phyloP scores from a whole-genome alignment of 1,140 invertebrate genomes.

The Ips typographus region DNA sequence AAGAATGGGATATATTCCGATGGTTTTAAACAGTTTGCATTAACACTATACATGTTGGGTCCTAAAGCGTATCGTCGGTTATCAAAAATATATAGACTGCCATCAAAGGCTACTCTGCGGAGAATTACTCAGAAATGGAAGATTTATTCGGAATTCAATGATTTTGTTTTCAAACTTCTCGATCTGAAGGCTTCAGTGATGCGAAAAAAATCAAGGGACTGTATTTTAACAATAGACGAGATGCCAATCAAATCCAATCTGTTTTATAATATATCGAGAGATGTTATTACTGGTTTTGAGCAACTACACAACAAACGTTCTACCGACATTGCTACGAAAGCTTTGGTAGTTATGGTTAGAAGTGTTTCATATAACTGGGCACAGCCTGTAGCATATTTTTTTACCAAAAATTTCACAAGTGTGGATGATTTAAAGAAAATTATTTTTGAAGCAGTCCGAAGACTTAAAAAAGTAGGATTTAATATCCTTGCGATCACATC shows the following conservation, averaged over 20 bases:
- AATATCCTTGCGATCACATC: conserved; percentile 12
- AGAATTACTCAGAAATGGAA: conserved; percentile 18
- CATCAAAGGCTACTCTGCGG: conserved; percentile 11
- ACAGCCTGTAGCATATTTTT: conserved; percentile 23
- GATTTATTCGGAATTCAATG: conserved; percentile 24
- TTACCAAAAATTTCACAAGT: conserved; percentile 17
- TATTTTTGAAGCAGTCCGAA: conserved; percentile 25
- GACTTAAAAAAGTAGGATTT: conserved; percentile 14
- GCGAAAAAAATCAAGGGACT: conserved; percentile 10
- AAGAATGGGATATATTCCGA: conserved; percentile 14
- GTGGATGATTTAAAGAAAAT: conserved; percentile 18
- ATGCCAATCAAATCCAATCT: conserved; percentile 18
- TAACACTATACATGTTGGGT: conserved; percentile 18
- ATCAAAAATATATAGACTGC: conserved; percentile 9
- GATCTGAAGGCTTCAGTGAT: conserved; percentile 12
- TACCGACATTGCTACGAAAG: conserved; percentile 13
- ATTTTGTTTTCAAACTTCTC: conserved; percentile 19
- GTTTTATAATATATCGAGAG: conserved; percentile 16
- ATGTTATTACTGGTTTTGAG: conserved; percentile 19
- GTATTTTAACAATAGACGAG: conserved; percentile 20
- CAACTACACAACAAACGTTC: conserved; percentile 15
- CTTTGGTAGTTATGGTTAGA: conserved; percentile 16
- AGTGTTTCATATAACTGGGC: conserved; percentile 21
- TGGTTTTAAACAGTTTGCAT: conserved; percentile 22
- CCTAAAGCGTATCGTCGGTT: conserved; percentile 22